Percentiles rank a stretch among this genome's conserved stretches.
These are phyloP conservation scores for Euplexia lucipara DNA, from an alignment of 2,888 invertebrate species.

Conservation along the genomic window DNA sequence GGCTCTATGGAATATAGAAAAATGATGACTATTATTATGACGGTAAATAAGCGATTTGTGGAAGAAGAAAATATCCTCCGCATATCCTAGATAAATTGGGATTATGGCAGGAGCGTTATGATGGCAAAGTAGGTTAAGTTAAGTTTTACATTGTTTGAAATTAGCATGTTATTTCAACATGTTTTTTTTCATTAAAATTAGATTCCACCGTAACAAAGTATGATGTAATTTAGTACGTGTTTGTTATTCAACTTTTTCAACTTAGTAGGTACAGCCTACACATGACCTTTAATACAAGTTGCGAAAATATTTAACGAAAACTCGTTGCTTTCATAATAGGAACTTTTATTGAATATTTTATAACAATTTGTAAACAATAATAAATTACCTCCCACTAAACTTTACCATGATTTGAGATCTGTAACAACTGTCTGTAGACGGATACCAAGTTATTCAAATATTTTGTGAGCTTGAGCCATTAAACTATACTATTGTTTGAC, in stretches of 20 bases:
- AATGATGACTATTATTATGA: too few relatives aligned
- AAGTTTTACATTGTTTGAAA: too few relatives aligned
- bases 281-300: conserved; percentile 1
- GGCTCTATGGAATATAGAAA: too few relatives aligned
- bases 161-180: neutral
- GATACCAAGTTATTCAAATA: too few relatives aligned
- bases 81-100: too few relatives aligned
- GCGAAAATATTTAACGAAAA: neutral
- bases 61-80: too few relatives aligned
- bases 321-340: neutral
- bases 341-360: neutral
- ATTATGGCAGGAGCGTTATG: too few relatives aligned
- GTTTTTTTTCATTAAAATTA: conserved; percentile 4
- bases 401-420: neutral
- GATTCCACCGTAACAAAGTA: neutral
- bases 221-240: neutral
- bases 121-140: too few relatives aligned
- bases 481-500: too few relatives aligned
- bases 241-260: neutral
- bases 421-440: too few relatives aligned
- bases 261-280: conserved; percentile 16
- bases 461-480: too few relatives aligned
- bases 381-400: neutral
- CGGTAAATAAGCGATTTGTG: too few relatives aligned
- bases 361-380: conserved; percentile 1